Evolutionary conservation across 2,888 invertebrate species (phyloP).

Genomic region (Pammene aurita): DNA sequence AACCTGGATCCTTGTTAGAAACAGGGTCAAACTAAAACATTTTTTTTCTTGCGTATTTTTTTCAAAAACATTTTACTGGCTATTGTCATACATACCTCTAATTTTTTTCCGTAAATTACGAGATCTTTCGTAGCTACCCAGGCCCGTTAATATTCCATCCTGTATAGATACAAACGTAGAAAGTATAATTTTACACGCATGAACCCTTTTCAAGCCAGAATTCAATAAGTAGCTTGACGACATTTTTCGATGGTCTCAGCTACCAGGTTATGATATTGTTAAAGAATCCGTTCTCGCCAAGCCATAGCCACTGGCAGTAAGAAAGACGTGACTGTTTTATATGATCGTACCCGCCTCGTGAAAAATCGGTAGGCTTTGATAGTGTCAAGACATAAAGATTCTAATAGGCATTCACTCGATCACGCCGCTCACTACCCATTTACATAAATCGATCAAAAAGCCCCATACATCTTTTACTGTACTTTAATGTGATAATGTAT

Average conservation of each 20-base stretch:
- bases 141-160: too few relatives aligned
- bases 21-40: too few relatives aligned
- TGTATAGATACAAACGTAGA: too few relatives aligned
- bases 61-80: too few relatives aligned
- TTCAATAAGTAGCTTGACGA: slow-evolving; percentile 60
- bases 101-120: too few relatives aligned
- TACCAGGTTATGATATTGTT: slow-evolving; percentile 69
- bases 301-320: slow-evolving; percentile 68
- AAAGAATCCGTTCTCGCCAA: slow-evolving; percentile 57
- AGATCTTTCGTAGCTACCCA: too few relatives aligned
- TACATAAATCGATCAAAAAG: not conserved
- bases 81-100: too few relatives aligned
- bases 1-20: too few relatives aligned
- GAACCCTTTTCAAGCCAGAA: slow-evolving; percentile 61
- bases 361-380: slow-evolving; percentile 61
- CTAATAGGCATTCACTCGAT: slow-evolving; percentile 62
- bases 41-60: too few relatives aligned
- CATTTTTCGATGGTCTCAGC: slow-evolving; percentile 49
- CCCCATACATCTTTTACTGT: too few relatives aligned
- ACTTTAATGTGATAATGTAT: too few relatives aligned
- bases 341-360: slow-evolving; percentile 56
- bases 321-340: slow-evolving; percentile 72
- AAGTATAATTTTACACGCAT: slow-evolving; percentile 55
- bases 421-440: slow-evolving; percentile 59
- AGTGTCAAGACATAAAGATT: slow-evolving; percentile 62